Percentiles rank a stretch among this genome's conserved stretches.
Evolutionary conservation across 2,888 invertebrate species (phyloP).

Genomic region (Pollenia amentaria): DNA sequence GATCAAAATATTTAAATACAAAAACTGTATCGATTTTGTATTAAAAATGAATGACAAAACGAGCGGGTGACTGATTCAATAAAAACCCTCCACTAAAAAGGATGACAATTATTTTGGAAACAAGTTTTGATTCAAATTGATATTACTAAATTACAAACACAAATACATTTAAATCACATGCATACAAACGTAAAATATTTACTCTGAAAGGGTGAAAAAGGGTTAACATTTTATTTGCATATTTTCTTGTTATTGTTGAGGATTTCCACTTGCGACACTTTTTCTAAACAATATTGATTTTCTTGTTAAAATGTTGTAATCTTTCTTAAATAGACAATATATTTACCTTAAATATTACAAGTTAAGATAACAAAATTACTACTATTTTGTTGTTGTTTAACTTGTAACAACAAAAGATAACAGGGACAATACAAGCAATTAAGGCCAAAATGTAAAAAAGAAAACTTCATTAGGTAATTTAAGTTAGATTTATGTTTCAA

Average conservation of each 20-base stretch:
- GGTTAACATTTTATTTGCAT: not conserved
- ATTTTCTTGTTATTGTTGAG: not conserved
- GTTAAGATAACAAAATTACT: constrained; percentile 11
- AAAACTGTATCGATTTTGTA: not conserved
- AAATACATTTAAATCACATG: not conserved
- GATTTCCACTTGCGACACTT: too few species aligned
- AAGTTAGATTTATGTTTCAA: not conserved
- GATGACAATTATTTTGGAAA: constrained; percentile 2
- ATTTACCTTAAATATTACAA: constrained; percentile 9
- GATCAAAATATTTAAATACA: constrained; percentile 2
- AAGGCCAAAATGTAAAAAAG: not conserved
- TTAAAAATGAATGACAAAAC: not conserved
- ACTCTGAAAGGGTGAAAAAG: not conserved
- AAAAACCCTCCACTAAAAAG: not conserved
- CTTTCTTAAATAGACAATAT: constrained; percentile 30
- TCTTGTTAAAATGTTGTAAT: constrained; percentile 25
- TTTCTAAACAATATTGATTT: constrained; percentile 18
- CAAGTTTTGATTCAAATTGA: not conserved
- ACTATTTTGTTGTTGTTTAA: not conserved
- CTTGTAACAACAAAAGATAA: not conserved
- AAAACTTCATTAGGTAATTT: not conserved
- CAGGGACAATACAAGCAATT: constrained; percentile 28
- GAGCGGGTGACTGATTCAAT: not conserved
- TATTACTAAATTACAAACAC: not conserved
- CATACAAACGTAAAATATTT: not conserved